phyloP scores from a whole-genome alignment of 2,888 invertebrate species.

The Meloe dianella region DNA sequence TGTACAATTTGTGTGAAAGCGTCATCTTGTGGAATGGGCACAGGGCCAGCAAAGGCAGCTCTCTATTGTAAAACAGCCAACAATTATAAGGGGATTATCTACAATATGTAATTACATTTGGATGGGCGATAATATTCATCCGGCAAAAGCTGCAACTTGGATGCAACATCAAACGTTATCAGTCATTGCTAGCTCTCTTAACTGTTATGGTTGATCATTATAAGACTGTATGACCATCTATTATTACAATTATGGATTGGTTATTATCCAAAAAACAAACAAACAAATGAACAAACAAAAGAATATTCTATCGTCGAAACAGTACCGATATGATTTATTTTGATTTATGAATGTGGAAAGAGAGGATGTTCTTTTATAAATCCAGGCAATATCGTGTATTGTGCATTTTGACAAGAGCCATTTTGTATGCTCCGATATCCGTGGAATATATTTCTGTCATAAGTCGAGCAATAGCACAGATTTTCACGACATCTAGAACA shows the following conservation, averaged over 20 bases:
- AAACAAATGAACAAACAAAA: too few relatives aligned
- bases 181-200: not conserved
- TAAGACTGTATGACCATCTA: not conserved
- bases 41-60: constrained; percentile 44
- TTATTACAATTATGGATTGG: not conserved
- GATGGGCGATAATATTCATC: constrained; percentile 2
- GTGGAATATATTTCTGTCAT: constrained; percentile 5
- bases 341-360: not conserved
- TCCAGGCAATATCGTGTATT: not conserved
- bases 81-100: constrained; percentile 56
- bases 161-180: constrained; percentile 5
- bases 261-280: too few relatives aligned
- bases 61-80: constrained; percentile 54
- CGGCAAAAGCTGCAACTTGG: constrained; percentile 5
- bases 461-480: constrained; percentile 5
- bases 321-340: not conserved
- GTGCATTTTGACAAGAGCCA: not conserved
- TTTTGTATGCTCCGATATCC: constrained; percentile 4
- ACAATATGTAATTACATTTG: constrained; percentile 53
- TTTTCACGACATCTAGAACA: constrained; percentile 7
- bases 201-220: not conserved
- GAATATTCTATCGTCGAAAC: too few relatives aligned
- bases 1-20: not conserved
- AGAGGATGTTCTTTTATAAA: constrained; percentile 1
- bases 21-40: constrained; percentile 38